A percentile compares a stretch with the other conserved stretches of the same genome.
Evolutionary conservation across 2,888 invertebrate genomes (phyloP).

Genomic region (Flexamia atlantica): DNA sequence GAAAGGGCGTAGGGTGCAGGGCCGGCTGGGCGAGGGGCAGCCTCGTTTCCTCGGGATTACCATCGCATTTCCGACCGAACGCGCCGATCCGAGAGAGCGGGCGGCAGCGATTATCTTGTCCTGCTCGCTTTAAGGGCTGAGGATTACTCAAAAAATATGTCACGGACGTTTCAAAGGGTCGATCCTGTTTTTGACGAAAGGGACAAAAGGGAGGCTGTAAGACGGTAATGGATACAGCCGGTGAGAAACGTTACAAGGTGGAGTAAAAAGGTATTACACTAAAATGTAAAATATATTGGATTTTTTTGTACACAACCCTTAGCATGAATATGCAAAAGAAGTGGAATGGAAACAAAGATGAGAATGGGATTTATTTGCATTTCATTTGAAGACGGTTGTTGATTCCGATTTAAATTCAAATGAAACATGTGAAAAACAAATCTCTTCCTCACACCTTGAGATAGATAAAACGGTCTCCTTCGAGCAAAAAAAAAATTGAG

Average conservation of each 20-base stretch:
- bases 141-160: conserved; percentile 44
- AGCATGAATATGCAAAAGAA: too few species aligned
- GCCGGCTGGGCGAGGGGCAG: conserved; percentile 16
- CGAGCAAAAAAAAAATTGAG: too few species aligned
- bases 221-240: conserved; percentile 12
- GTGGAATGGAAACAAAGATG: too few species aligned
- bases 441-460: too few species aligned
- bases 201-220: neutral
- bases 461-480: too few species aligned
- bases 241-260: conserved; percentile 22
- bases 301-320: too few species aligned
- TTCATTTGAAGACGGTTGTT: too few species aligned
- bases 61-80: conserved; percentile 26
- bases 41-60: conserved; percentile 45
- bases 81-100: conserved; percentile 16
- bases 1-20: neutral
- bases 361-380: too few species aligned
- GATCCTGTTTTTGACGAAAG: conserved; percentile 37
- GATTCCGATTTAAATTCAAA: too few species aligned
- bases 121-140: conserved; percentile 30
- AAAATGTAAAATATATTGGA: too few species aligned
- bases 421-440: too few species aligned
- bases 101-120: conserved; percentile 39
- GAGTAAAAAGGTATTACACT: too few species aligned
- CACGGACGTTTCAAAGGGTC: conserved; percentile 19